These are phyloP conservation scores for Pygoscelis antarcticus DNA, from an alignment of 2,113 vertebrate genomes.

Conservation along the genomic window DNA sequence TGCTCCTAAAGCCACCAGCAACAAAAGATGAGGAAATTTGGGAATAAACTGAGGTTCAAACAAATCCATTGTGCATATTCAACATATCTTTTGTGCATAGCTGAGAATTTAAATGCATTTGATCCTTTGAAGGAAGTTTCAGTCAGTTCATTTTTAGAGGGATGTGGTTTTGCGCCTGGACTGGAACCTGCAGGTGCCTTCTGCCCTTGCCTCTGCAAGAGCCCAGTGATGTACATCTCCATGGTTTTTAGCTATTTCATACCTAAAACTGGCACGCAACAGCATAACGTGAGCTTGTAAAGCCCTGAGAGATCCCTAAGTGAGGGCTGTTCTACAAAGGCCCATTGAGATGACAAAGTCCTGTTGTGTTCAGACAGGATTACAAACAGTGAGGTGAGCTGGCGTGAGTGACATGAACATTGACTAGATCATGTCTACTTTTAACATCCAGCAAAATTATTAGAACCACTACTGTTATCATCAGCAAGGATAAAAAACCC, in stretches of 20 bases:
- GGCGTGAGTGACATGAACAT: not conserved
- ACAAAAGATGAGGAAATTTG: not conserved
- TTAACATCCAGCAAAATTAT: not conserved
- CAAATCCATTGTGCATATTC: not conserved
- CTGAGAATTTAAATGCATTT: not conserved
- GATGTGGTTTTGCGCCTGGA: rapidly evolving
- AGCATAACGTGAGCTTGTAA: not conserved
- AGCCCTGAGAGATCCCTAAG: not conserved
- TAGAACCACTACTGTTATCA: not conserved
- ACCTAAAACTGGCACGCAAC: not conserved
- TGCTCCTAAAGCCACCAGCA: not conserved
- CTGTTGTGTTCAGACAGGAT: not conserved
- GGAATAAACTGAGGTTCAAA: not conserved
- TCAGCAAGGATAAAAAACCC: not conserved
- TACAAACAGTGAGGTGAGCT: not conserved
- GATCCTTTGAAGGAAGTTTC: not conserved
- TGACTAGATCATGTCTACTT: not conserved
- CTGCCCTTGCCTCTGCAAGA: not conserved
- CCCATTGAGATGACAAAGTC: not conserved
- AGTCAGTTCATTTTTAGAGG: not conserved
- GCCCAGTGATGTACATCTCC: not conserved
- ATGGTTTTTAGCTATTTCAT: not conserved
- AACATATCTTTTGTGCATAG: not conserved
- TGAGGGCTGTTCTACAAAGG: not conserved
- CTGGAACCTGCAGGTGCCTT: not conserved